Evolutionary conservation across 2,888 invertebrate species (phyloP), one percentile per base, ranked within the genome.

Genomic region (Tanytarsus gracilentus): DNA sequence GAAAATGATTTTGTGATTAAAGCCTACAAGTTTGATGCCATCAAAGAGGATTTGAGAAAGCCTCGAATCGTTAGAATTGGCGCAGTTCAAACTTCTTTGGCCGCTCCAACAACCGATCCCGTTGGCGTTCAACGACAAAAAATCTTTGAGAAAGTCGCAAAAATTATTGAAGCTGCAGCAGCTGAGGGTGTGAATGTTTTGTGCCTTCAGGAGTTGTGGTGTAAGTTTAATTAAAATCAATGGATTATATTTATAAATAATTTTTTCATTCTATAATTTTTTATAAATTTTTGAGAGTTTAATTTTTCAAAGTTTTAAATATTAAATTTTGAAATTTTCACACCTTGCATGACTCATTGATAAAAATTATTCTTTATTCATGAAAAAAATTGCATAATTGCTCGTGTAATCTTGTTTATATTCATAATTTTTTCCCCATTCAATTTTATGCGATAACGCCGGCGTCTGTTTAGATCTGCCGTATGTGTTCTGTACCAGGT

Each of bases 191-290:
- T 91, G 33, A 93, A 97, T 69, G 79, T 99, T 48, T 71, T 98
- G 51, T 96, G 97, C 69, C 80, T 97, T 63, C 98, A 98, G 75
- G 99, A 99, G 76, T 88, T 94, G 1, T 99, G 98, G 98, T 82
- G 92, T 93, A 75, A 78, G 85, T 58, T 30, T 6, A 23, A n/a
- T n/a, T n/a, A n/a, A n/a, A n/a, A n/a, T n/a, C n/a, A n/a, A n/a
- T n/a, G n/a, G n/a, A n/a, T n/a, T n/a, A n/a, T n/a, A n/a, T n/a
- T n/a, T n/a, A n/a, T n/a, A n/a, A n/a, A n/a, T n/a, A n/a, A n/a
- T n/a, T n/a, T n/a, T n/a, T n/a, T n/a, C n/a, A n/a, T n/a, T n/a
- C n/a, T n/a, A n/a, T n/a, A n/a, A n/a, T n/a, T n/a, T n/a, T n/a
- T n/a, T n/a, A n/a, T n/a, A n/a, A n/a, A n/a, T n/a, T n/a, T n/a